Conservation (phyloP, 2,113 vertebrate species). For the Microcebus griseorufus region DNA sequence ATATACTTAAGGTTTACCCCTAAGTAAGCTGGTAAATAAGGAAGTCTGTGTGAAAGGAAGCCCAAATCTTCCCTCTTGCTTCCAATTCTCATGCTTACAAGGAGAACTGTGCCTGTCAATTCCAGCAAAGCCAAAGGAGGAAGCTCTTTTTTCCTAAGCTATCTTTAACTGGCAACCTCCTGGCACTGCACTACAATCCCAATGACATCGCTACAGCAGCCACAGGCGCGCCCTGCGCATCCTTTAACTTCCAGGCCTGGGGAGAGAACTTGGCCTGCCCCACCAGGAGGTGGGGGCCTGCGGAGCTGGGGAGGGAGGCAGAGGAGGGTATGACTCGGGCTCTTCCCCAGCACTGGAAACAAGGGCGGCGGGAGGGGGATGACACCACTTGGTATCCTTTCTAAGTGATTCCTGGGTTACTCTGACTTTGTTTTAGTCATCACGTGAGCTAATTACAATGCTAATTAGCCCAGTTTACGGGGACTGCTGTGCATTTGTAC, state of each 20-base stretch:
- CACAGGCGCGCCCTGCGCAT: background rate
- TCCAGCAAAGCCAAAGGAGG: background rate
- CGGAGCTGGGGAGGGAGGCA: background rate
- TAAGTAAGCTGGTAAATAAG: background rate
- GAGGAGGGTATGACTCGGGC: background rate
- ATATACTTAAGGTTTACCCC: background rate
- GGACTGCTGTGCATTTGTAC: conserved; percentile 32
- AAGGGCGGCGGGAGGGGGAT: rapidly evolving
- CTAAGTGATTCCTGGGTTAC: conserved; percentile 46
- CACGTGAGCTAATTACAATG: conserved; percentile 69
- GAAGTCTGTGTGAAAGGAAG: background rate
- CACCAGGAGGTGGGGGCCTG: background rate
- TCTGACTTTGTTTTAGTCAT: conserved; percentile 64
- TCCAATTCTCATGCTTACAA: background rate
- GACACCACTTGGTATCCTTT: background rate
- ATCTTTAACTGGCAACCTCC: background rate
- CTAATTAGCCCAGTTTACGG: conserved; percentile 61
- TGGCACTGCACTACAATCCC: background rate
- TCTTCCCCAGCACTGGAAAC: background rate
- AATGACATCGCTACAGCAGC: background rate
- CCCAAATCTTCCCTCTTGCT: background rate
- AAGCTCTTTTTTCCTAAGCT: background rate
- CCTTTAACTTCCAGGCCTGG: background rate
- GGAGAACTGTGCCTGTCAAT: background rate
- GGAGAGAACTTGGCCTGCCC: background rate